Evolutionary conservation across 1,140 invertebrate genomes (phyloP).

Genomic region (Bombus sylvicola): DNA sequence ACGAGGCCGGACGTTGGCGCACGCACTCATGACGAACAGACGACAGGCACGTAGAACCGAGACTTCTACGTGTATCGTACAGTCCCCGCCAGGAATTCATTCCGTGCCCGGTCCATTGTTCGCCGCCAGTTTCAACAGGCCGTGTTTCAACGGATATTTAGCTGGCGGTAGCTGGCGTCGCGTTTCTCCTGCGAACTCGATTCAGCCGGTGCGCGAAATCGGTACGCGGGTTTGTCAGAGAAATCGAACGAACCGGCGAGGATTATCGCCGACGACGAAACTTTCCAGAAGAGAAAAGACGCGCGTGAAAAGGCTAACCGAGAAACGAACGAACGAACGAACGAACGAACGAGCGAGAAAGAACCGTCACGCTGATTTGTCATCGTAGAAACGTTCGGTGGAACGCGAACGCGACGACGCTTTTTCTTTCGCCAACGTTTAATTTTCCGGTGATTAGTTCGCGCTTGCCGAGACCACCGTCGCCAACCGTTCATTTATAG

Average conservation of each 20-base stretch:
- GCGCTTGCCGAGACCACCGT: neutral
- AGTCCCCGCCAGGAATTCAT: conserved; percentile 51
- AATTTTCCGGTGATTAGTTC: conserved; percentile 35
- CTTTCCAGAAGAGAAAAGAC: neutral
- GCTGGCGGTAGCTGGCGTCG: too few species aligned
- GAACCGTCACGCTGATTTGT: neutral
- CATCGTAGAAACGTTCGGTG: neutral
- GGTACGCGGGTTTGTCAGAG: neutral
- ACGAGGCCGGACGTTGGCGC: conserved; percentile 64
- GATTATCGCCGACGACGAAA: too few species aligned
- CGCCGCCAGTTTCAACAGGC: neutral
- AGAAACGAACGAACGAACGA: neutral
- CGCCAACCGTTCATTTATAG: too few species aligned
- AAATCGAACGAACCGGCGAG: neutral
- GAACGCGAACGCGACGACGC: neutral
- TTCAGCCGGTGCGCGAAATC: too few species aligned
- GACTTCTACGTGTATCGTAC: conserved; percentile 59
- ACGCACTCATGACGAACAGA: conserved; percentile 65
- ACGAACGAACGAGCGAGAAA: neutral
- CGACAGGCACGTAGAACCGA: conserved; percentile 63
- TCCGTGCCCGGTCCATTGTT: conserved; percentile 22
- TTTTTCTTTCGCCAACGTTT: conserved; percentile 4
- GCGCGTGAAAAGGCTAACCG: neutral
- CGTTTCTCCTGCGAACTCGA: too few species aligned
- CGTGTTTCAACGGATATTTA: neutral